phyloP scores from a whole-genome alignment of 2,113 vertebrate species.

The Neogale vison region DNA sequence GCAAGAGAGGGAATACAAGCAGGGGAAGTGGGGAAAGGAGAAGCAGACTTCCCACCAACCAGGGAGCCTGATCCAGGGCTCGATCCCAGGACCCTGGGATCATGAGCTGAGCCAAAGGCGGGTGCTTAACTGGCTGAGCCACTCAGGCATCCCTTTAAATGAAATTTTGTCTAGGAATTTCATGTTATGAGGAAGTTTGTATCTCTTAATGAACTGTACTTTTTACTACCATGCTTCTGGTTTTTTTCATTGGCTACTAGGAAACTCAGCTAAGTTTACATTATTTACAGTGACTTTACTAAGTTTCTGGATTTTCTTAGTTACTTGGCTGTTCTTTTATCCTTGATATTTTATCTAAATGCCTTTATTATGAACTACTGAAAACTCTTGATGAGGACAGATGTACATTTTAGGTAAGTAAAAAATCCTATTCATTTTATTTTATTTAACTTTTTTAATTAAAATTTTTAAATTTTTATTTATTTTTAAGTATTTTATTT shows the following conservation, averaged over 20 bases:
- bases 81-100: no score
- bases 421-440: constrained; percentile 24
- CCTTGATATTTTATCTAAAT: background rate
- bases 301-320: constrained; percentile 14
- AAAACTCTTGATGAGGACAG: background rate
- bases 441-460: no score
- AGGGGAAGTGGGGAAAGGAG: no score
- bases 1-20: no score
- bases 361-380: background rate
- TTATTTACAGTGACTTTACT: background rate
- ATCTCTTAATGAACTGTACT: background rate
- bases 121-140: no score
- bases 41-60: no score
- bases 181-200: background rate
- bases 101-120: no score
- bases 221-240: background rate
- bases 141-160: background rate
- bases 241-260: background rate
- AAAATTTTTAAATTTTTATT: no score
- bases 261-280: constrained; percentile 11
- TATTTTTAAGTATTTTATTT: no score
- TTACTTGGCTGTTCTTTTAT: background rate
- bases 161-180: background rate
- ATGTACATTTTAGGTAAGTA: background rate
- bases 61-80: no score